Evolutionary conservation across 2,888 invertebrate species (phyloP).

Genomic region (Dusona sp.): DNA sequence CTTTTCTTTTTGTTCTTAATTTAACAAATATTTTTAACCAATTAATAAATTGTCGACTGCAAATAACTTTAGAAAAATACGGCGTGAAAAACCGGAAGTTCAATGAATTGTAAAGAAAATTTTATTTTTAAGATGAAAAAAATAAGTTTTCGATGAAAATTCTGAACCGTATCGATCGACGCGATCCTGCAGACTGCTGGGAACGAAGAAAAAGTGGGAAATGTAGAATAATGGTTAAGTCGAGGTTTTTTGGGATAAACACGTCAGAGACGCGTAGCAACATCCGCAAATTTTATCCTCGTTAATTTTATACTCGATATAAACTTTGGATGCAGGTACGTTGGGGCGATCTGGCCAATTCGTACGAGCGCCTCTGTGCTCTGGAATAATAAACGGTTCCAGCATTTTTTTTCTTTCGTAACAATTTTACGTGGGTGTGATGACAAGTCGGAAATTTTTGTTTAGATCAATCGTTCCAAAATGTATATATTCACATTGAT

Average conservation of each 20-base stretch:
- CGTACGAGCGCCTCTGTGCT: constrained; percentile 54
- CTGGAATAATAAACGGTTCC: constrained; percentile 68
- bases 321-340: constrained; percentile 50
- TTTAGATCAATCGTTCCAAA: not conserved
- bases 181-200: constrained; percentile 30
- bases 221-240: constrained; percentile 34
- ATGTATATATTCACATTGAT: too few relatives aligned
- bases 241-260: constrained; percentile 43
- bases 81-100: not conserved
- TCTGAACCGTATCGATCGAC: constrained; percentile 45
- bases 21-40: too few relatives aligned
- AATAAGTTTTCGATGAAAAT: not conserved
- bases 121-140: not conserved
- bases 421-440: not conserved
- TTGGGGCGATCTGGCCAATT: constrained; percentile 32
- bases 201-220: constrained; percentile 26
- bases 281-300: constrained; percentile 58
- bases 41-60: too few relatives aligned
- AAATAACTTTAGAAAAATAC: not conserved
- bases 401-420: not conserved
- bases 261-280: constrained; percentile 21
- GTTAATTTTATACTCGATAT: constrained; percentile 62
- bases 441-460: not conserved
- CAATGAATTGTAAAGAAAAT: not conserved
- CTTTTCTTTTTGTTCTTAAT: not conserved